Evolutionary conservation across 2,113 vertebrate species (phyloP).

Genomic region (Piprites chloris): DNA sequence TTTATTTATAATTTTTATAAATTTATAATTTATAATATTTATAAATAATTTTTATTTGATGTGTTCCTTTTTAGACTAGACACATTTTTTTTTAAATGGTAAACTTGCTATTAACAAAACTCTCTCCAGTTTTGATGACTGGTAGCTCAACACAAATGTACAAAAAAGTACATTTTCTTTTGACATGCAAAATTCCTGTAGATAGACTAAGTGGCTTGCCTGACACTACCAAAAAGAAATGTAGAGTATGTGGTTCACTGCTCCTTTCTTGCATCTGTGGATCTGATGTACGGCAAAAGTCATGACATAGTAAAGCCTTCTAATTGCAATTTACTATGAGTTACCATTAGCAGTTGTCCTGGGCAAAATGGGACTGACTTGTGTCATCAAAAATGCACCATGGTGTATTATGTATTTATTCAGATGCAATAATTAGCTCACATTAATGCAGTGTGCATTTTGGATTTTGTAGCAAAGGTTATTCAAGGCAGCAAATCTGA

Average conservation of each 20-base stretch:
- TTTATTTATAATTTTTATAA: background rate
- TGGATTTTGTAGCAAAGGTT: background rate
- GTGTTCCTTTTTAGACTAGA: background rate
- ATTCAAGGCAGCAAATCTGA: background rate
- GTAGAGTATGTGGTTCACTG: background rate
- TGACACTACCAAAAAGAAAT: background rate
- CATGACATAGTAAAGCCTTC: background rate
- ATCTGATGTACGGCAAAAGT: background rate
- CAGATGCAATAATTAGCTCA: background rate
- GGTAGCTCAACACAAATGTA: background rate
- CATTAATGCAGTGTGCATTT: background rate
- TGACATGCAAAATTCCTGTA: background rate
- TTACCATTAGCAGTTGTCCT: background rate
- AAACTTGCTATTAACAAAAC: background rate
- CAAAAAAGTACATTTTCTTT: background rate
- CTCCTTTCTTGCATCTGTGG: background rate
- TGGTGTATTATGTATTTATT: background rate
- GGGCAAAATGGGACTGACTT: background rate
- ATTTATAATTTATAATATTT: too few relatives aligned
- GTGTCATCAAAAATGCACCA: background rate
- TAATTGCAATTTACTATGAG: background rate
- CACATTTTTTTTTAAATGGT: background rate
- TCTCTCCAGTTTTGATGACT: background rate
- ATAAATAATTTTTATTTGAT: background rate
- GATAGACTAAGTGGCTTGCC: background rate